phyloP scores from a whole-genome alignment of 2,113 vertebrate genomes.

The Fulica atra region DNA sequence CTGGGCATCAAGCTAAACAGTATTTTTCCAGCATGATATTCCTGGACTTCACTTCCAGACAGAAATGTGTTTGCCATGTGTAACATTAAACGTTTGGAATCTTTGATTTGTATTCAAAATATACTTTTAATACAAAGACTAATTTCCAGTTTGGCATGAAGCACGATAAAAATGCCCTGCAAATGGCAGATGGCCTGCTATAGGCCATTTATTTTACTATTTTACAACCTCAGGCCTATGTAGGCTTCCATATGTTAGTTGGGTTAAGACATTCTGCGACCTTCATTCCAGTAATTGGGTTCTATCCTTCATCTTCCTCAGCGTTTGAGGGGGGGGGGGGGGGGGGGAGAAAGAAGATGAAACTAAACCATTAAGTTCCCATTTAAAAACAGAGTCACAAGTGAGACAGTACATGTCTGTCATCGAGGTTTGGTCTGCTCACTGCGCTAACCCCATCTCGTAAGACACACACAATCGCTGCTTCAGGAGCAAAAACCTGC shows the following conservation, averaged over 20 bases:
- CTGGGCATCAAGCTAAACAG: neutral
- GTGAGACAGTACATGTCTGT: neutral
- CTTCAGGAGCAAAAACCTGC: neutral
- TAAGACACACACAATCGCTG: neutral
- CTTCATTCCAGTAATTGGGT: slow-evolving; percentile 34
- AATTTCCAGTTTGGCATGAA: slow-evolving; percentile 74
- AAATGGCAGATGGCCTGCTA: slow-evolving; percentile 79
- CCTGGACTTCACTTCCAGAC: neutral
- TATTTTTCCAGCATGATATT: neutral
- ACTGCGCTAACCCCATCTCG: neutral
- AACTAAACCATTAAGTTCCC: neutral
- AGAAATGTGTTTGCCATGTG: slow-evolving; percentile 47
- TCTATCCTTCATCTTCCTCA: slow-evolving; percentile 31
- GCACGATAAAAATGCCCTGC: slow-evolving; percentile 54
- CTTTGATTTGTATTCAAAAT: slow-evolving; percentile 69
- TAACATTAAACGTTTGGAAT: slow-evolving; percentile 38
- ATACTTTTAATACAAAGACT: slow-evolving; percentile 74
- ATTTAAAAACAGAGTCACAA: neutral
- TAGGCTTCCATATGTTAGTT: slow-evolving; percentile 73
- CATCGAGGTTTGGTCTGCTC: neutral
- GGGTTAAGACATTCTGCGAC: slow-evolving; percentile 63
- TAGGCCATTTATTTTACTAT: slow-evolving; percentile 83
- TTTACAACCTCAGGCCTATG: slow-evolving; percentile 74
- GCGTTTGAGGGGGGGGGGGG: neutral
- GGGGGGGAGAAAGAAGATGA: neutral